A percentile compares a stretch with the other conserved stretches of the same genome.
These are phyloP conservation scores for Nymphalis polychloros DNA, from an alignment of 2,888 invertebrate genomes.

Conservation along the genomic window DNA sequence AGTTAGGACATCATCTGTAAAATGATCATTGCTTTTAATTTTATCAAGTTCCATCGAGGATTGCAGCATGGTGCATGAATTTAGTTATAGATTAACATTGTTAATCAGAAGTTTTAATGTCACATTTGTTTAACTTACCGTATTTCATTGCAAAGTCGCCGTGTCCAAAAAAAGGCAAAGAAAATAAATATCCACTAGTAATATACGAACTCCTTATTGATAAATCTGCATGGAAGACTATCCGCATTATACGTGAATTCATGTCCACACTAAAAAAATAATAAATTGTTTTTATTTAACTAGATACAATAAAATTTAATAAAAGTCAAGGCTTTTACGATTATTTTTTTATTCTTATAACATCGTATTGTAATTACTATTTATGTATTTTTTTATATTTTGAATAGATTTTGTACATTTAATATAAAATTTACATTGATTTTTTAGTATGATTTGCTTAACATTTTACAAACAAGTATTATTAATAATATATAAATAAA, in stretches of 20 bases:
- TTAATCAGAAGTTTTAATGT: too few species aligned
- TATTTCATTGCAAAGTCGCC: slow-evolving; percentile 53
- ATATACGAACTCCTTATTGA: slow-evolving; percentile 44
- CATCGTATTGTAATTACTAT: too few species aligned
- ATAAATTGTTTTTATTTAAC: not conserved
- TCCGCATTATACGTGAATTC: slow-evolving; percentile 15
- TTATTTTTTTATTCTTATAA: too few species aligned
- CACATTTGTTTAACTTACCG: slow-evolving; percentile 42
- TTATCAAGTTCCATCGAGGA: not conserved
- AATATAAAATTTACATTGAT: too few species aligned
- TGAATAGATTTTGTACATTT: too few species aligned
- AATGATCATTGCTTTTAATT: not conserved
- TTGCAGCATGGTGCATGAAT: too few species aligned
- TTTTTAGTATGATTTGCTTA: too few species aligned
- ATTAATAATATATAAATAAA: too few species aligned
- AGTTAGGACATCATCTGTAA: slow-evolving; percentile 29
- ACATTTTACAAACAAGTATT: too few species aligned
- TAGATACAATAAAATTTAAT: not conserved
- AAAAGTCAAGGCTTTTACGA: not conserved
- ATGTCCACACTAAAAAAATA: slow-evolving; percentile 24
- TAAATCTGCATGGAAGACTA: slow-evolving; percentile 49
- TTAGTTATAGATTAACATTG: too few species aligned
- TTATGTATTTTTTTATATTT: too few species aligned
- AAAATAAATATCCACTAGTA: slow-evolving; percentile 54
- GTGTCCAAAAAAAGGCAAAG: slow-evolving; percentile 50